Base-by-base conservation (phyloP, 1,140 invertebrate genomes). In the Spodoptera litura region DNA sequence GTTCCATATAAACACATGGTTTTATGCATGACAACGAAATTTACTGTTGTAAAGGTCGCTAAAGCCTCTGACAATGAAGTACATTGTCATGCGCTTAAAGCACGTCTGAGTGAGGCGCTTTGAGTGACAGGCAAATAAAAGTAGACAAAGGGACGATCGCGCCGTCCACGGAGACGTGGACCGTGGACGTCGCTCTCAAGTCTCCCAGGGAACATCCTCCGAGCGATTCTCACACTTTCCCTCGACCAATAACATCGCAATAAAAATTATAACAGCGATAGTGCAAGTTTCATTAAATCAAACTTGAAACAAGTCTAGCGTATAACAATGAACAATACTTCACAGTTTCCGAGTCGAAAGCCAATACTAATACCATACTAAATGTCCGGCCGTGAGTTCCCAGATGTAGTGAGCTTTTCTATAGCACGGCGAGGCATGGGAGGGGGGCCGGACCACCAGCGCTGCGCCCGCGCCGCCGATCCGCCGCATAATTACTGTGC, bases 91-190 rank as follows among this genome's bases (percentile, higher is more conserved):
- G 85, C 71, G 85, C 88, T 85, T 84, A 83, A 84, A 81, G 82
- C 83, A 86, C 84, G 86, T 88, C 86, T 82, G 78, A 81, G 53
- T 73, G 81, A 84, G 83, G 81, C 78, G 78, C 79, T 85, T 87
- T 92, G 90, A 92, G 84, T 93, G 92, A 93, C 91, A 89, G 87
- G 84, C 88, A 92, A 93, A 93, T 92, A 91, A 91, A 90, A 90
- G 84, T 86, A 89, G 86, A 89, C 85, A 88, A 88, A 87, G 84
- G 52, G 68, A 80, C 62, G 51, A 75, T 66, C 68, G 79, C 83
- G 83, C 80, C 87, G 83, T 31, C 70, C 38, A 44, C 38, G 6
- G 38, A 44, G 76, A 79, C 82, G 81, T 77, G 74, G 52, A 58
- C 74, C 73, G 59, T 64, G 59, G 55, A 74, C 71, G 56, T 59